These are phyloP conservation scores for Numida meleagris DNA, from an alignment of 2,113 vertebrate genomes.

Conservation along the genomic window DNA sequence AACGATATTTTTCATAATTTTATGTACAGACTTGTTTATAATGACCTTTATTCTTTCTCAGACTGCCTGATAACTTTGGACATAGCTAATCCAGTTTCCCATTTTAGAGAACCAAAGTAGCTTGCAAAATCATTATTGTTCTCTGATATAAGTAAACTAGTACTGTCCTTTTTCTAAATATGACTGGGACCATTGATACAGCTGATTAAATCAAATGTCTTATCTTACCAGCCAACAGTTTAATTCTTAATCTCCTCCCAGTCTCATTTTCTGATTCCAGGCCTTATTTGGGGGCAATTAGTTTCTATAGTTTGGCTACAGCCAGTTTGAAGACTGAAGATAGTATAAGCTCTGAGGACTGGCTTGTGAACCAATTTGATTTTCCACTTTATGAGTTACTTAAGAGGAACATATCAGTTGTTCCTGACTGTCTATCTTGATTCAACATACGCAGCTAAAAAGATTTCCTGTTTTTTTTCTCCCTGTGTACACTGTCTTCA, in stretches of 20 bases:
- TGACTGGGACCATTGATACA: background rate
- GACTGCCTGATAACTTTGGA: background rate
- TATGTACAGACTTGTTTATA: background rate
- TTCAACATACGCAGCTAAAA: background rate
- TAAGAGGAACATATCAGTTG: background rate
- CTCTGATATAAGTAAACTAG: background rate
- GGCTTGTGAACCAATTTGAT: background rate
- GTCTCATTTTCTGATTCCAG: background rate
- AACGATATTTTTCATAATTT: background rate
- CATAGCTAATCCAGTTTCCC: background rate
- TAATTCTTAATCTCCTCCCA: background rate
- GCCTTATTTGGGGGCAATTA: background rate
- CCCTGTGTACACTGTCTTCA: background rate
- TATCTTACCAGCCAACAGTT: background rate
- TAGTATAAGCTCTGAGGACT: background rate
- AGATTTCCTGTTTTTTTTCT: background rate
- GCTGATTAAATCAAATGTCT: background rate
- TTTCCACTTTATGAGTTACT: background rate
- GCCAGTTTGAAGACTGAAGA: background rate
- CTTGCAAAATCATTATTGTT: background rate
- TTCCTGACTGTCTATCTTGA: background rate
- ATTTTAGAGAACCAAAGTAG: background rate
- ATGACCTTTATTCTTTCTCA: background rate
- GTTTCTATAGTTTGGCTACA: background rate
- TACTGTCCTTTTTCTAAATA: background rate